These are phyloP conservation scores for Scaptomyza tumidula DNA, from an alignment of 2,888 invertebrate genomes.

Conservation along the genomic window DNA sequence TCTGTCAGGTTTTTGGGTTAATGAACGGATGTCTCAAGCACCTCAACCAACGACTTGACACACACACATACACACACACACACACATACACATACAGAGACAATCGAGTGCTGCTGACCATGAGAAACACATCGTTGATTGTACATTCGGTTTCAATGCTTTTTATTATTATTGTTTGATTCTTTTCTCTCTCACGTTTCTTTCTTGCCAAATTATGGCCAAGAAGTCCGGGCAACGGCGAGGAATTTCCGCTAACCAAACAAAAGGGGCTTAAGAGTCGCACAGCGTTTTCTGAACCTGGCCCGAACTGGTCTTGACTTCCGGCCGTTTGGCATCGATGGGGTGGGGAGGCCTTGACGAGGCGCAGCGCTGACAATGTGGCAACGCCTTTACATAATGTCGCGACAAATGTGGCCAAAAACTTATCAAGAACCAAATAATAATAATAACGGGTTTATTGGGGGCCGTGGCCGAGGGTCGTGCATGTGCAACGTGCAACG, in stretches of 20 bases:
- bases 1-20: conserved; percentile 64
- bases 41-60: conserved; percentile 52
- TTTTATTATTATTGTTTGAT: background rate
- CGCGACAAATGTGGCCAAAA: conserved; percentile 47
- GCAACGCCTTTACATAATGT: conserved; percentile 54
- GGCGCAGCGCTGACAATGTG: conserved; percentile 35
- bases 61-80: conserved; percentile 34
- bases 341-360: conserved; percentile 59
- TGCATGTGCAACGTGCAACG: conserved; percentile 34
- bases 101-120: conserved; percentile 45
- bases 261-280: conserved; percentile 30
- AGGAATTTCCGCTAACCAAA: conserved; percentile 58
- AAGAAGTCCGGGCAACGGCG: conserved; percentile 20
- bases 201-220: conserved; percentile 51
- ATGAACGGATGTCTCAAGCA: conserved; percentile 68
- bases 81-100: conserved; percentile 22
- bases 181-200: background rate
- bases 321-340: conserved; percentile 52
- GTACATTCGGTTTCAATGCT: conserved; percentile 10
- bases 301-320: conserved; percentile 66
- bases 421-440: background rate
- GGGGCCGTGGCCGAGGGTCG: conserved; percentile 33
- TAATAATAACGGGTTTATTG: conserved; percentile 61
- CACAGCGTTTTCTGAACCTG: conserved; percentile 25
- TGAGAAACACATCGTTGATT: conserved; percentile 40